Conservation (phyloP, 2,888 invertebrate species). For the Cordylochernes scorpioides region DNA sequence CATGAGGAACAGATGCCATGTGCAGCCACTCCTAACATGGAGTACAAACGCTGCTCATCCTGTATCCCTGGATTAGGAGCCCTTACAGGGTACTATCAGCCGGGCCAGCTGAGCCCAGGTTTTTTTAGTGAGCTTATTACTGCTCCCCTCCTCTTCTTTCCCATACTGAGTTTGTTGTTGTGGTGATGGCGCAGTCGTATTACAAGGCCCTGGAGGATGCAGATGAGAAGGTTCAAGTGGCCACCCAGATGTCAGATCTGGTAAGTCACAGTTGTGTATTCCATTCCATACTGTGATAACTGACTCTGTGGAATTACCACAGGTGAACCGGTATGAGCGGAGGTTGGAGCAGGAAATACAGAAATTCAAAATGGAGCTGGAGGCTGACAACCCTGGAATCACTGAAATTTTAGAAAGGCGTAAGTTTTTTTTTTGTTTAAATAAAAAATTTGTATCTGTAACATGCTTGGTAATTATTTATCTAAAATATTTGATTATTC, state of each 20-base stretch:
- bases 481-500: too few species aligned
- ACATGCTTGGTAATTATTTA: too few species aligned
- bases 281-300: neutral
- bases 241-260: slow-evolving; percentile 76
- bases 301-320: slow-evolving; percentile 2
- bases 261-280: slow-evolving; percentile 21
- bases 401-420: slow-evolving; percentile 76
- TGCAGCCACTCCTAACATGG: too few species aligned
- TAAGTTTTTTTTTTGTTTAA: too few species aligned
- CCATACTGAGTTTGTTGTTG: slow-evolving; percentile 2
- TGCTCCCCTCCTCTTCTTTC: too few species aligned
- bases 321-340: slow-evolving; percentile 59
- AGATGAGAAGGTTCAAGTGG: slow-evolving; percentile 80
- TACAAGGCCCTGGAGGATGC: slow-evolving; percentile 74
- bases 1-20: too few species aligned
- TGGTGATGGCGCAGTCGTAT: slow-evolving; percentile 38
- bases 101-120: too few species aligned
- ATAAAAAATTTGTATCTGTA: too few species aligned
- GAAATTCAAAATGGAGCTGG: slow-evolving; percentile 94
- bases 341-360: slow-evolving; percentile 66
- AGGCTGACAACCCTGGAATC: slow-evolving; percentile 93
- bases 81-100: too few species aligned
- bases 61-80: too few species aligned
- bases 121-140: too few species aligned
- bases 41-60: too few species aligned